Evolutionary conservation across 2,113 vertebrate species (phyloP).

Genomic region (Leptobrachium ailaonicum): DNA sequence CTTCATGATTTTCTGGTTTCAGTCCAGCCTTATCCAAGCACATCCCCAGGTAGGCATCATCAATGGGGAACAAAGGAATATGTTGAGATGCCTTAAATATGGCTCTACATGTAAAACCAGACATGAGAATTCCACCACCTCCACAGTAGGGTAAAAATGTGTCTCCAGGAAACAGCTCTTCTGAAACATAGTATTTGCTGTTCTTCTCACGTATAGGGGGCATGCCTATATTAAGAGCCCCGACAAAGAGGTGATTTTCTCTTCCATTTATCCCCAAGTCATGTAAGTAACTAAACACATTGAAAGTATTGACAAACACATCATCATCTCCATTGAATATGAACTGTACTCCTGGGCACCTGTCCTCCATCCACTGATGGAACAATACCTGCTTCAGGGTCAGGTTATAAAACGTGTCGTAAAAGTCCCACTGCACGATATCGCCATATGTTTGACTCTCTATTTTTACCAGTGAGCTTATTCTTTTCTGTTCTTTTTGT

Average conservation of each 20-base stretch:
- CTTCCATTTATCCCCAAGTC: slow-evolving; percentile 47
- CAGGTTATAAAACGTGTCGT: slow-evolving; percentile 73
- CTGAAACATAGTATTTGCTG: slow-evolving; percentile 75
- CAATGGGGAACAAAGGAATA: slow-evolving; percentile 61
- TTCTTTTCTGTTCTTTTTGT: slow-evolving; percentile 52
- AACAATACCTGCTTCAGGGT: slow-evolving; percentile 76
- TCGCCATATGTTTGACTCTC: slow-evolving; percentile 64
- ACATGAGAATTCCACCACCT: slow-evolving; percentile 73
- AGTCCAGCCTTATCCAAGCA: slow-evolving; percentile 70
- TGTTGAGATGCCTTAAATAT: slow-evolving; percentile 69
- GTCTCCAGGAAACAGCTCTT: slow-evolving; percentile 63
- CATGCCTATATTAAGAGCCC: slow-evolving; percentile 64
- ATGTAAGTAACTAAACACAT: slow-evolving; percentile 69
- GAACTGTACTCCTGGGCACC: slow-evolving; percentile 65
- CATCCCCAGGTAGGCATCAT: slow-evolving; percentile 69
- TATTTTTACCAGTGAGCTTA: slow-evolving; percentile 62
- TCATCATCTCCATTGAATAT: slow-evolving; percentile 76
- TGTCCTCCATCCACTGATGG: slow-evolving; percentile 65
- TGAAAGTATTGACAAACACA: slow-evolving; percentile 72
- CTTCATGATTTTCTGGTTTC: slow-evolving; percentile 62
- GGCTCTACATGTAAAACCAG: slow-evolving; percentile 62
- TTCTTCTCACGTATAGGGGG: slow-evolving; percentile 61
- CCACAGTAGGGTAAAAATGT: slow-evolving; percentile 70
- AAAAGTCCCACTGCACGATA: slow-evolving; percentile 77
- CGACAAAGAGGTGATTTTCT: slow-evolving; percentile 70